phyloP scores from a whole-genome alignment of 2,888 invertebrate species.

The Diarsia rubi region DNA sequence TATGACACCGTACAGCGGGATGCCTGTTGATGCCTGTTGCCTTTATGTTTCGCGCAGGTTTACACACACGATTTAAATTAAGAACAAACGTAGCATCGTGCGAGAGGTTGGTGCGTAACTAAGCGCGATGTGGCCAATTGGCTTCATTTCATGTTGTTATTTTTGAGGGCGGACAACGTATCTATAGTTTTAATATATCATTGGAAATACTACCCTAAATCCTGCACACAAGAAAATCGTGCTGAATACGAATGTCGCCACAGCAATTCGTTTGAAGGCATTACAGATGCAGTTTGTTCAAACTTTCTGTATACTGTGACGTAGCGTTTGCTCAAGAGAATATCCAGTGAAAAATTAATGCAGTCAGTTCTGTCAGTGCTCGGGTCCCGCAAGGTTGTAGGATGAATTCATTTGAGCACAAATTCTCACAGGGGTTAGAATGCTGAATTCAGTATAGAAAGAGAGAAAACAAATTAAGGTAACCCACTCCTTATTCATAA shows the following conservation, averaged over 20 bases:
- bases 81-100: no score
- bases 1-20: no score
- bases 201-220: background rate
- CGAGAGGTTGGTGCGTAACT: no score
- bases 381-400: constrained; percentile 6
- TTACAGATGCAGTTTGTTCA: constrained; percentile 21
- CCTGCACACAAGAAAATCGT: background rate
- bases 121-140: no score
- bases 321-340: constrained; percentile 7
- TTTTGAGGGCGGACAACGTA: no score
- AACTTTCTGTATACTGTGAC: constrained; percentile 5
- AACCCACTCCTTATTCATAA: background rate
- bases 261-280: constrained; percentile 14
- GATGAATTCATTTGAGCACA: background rate
- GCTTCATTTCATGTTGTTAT: no score
- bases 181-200: no score
- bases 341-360: constrained; percentile 22
- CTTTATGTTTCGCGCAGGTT: no score
- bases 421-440: background rate
- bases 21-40: no score
- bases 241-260: constrained; percentile 9
- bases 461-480: background rate
- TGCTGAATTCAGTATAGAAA: background rate
- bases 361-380: constrained; percentile 3
- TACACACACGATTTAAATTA: no score